phyloP scores from a whole-genome alignment of 1,140 invertebrate species.

The Rhagoletis zephyria region DNA sequence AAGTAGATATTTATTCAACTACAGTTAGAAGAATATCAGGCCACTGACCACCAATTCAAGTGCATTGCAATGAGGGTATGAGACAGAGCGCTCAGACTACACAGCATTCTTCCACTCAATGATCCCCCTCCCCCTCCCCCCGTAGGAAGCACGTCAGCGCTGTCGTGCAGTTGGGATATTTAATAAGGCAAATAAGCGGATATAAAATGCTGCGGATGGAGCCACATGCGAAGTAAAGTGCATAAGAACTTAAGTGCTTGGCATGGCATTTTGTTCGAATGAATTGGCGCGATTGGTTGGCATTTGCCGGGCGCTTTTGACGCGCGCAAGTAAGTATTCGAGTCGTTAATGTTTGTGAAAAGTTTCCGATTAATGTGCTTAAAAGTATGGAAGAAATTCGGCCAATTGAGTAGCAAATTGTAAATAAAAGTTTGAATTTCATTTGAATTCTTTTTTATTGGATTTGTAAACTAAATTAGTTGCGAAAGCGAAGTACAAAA shows the following conservation, averaged over 20 bases:
- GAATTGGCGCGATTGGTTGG: slow-evolving; percentile 13
- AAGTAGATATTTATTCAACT: slow-evolving; percentile 44
- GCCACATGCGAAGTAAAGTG: not conserved
- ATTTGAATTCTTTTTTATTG: too few species aligned
- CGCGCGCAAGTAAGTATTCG: not conserved
- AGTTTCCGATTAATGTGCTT: not conserved
- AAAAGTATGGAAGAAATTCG: not conserved
- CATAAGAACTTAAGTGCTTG: slow-evolving; percentile 48
- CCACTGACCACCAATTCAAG: not conserved
- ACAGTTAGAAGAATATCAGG: slow-evolving; percentile 32
- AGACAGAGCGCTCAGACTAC: not conserved
- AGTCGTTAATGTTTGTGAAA: not conserved
- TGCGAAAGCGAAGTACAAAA: too few species aligned
- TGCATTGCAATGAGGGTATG: not conserved
- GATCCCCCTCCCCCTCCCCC: too few species aligned
- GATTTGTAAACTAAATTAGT: too few species aligned
- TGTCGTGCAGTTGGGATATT: slow-evolving; percentile 9
- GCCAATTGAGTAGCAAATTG: too few species aligned
- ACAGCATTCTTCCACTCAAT: not conserved
- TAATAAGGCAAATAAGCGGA: slow-evolving; percentile 47
- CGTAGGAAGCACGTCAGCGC: not conserved
- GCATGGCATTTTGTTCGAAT: slow-evolving; percentile 28
- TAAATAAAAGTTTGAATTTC: too few species aligned
- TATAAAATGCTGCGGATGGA: slow-evolving; percentile 10
- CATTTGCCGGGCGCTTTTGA: not conserved